Evolutionary conservation across 2,797 vertebrate genomes (phyloP).

Genomic region (Erethizon dorsatum): DNA sequence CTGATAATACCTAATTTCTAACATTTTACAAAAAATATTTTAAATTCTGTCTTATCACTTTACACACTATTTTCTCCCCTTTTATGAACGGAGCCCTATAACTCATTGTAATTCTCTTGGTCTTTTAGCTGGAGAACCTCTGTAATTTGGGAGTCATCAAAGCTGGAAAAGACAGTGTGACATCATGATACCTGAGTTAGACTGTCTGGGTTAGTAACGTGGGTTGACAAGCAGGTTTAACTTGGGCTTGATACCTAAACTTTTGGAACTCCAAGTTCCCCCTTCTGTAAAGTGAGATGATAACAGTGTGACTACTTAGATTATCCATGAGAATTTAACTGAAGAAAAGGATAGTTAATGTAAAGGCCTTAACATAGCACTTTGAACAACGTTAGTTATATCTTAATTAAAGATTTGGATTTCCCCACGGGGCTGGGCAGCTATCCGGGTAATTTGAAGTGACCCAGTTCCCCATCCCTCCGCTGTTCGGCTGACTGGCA

Average conservation of each 20-base stretch:
- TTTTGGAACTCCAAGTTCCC: not conserved
- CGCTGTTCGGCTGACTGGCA: too few species aligned
- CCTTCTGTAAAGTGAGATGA: not conserved
- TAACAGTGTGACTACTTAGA: not conserved
- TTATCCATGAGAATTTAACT: constrained; percentile 9
- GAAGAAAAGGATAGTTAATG: not conserved
- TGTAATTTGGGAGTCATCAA: not conserved
- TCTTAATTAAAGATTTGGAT: not conserved
- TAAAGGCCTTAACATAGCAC: not conserved
- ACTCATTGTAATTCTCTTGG: not conserved
- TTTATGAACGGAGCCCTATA: not conserved
- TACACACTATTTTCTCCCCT: not conserved
- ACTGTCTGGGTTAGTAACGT: not conserved
- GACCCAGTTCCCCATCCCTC: not conserved
- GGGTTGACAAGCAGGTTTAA: not conserved
- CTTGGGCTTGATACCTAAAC: not conserved
- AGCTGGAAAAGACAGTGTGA: not conserved
- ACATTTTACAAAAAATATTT: not conserved
- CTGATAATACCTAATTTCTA: not conserved
- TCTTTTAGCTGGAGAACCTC: not conserved
- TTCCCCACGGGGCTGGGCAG: not conserved
- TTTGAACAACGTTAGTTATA: not conserved
- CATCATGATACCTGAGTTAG: not conserved
- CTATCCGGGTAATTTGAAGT: not conserved
- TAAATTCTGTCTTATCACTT: not conserved